These are phyloP conservation scores for Sphaeramia orbicularis DNA, from an alignment of 2,797 vertebrate species.

Conservation along the genomic window DNA sequence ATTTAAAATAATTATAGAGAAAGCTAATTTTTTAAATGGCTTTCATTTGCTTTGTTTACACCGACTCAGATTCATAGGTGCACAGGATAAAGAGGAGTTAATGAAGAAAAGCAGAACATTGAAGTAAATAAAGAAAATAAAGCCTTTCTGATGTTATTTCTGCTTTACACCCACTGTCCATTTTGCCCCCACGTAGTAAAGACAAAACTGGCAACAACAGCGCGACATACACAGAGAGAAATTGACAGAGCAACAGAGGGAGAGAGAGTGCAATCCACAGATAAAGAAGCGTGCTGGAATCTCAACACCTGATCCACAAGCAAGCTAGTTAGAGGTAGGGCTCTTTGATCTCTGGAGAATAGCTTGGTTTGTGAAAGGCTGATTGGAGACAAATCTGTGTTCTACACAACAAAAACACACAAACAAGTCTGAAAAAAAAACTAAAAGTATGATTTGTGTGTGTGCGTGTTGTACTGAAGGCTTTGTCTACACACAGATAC, in stretches of 20 bases:
- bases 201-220: conserved; percentile 18
- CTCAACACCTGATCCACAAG: conserved; percentile 64
- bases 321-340: conserved; percentile 53
- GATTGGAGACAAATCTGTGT: conserved; percentile 58
- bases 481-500: not conserved
- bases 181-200: conserved; percentile 21
- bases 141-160: conserved; percentile 13
- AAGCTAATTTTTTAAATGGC: not conserved
- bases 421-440: conserved; percentile 5
- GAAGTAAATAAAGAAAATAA: conserved; percentile 2
- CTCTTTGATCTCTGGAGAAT: conserved; percentile 65
- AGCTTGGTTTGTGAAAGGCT: conserved; percentile 48
- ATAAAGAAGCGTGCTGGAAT: conserved; percentile 53
- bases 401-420: conserved; percentile 12
- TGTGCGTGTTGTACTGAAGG: not conserved
- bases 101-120: conserved; percentile 23
- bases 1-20: not conserved
- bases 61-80: not conserved
- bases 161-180: conserved; percentile 19
- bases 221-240: conserved; percentile 33
- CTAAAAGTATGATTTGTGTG: not conserved
- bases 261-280: conserved; percentile 35
- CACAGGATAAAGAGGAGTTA: conserved; percentile 14
- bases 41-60: conserved; percentile 1
- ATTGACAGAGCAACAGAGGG: conserved; percentile 39